These are phyloP conservation scores for Acestrorhynchus altus DNA, from an alignment of 2,797 vertebrate species.

Conservation along the genomic window DNA sequence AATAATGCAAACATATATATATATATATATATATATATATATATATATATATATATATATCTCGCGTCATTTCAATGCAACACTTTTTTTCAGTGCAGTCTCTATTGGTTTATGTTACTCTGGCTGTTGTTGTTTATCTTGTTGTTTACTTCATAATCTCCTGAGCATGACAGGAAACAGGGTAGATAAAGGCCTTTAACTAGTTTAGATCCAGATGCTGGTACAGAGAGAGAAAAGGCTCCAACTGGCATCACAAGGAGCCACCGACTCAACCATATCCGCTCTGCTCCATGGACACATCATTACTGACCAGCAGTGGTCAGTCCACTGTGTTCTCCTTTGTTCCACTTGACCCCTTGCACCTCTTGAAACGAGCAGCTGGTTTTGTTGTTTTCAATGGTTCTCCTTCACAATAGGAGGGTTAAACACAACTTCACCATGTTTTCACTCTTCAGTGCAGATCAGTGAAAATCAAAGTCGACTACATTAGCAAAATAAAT, in stretches of 20 bases:
- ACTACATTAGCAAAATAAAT: conserved; percentile 69
- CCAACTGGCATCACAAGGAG: conserved; percentile 34
- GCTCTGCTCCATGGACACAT: conserved; percentile 51
- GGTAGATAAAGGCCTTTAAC: conserved; percentile 29
- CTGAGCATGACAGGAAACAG: conserved; percentile 33
- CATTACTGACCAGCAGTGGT: not conserved
- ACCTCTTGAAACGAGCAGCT: conserved; percentile 55
- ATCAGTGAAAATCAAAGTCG: conserved; percentile 37
- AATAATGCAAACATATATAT: too few species aligned
- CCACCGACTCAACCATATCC: conserved; percentile 13
- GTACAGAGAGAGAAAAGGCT: conserved; percentile 56
- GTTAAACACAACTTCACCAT: conserved; percentile 31
- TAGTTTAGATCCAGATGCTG: conserved; percentile 61
- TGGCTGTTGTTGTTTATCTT: conserved; percentile 11
- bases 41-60: not conserved
- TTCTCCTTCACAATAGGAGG: conserved; percentile 50
- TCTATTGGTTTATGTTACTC: not conserved
- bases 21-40: too few species aligned
- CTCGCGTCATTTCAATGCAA: not conserved
- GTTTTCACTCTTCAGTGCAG: conserved; percentile 49
- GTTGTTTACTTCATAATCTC: conserved; percentile 17
- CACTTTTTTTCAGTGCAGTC: not conserved
- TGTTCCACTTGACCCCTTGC: too few species aligned
- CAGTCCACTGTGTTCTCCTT: conserved; percentile 22
- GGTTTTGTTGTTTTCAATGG: conserved; percentile 50